Base-by-base conservation (phyloP, 2,113 vertebrate genomes). In the Barnardius zonarius region DNA sequence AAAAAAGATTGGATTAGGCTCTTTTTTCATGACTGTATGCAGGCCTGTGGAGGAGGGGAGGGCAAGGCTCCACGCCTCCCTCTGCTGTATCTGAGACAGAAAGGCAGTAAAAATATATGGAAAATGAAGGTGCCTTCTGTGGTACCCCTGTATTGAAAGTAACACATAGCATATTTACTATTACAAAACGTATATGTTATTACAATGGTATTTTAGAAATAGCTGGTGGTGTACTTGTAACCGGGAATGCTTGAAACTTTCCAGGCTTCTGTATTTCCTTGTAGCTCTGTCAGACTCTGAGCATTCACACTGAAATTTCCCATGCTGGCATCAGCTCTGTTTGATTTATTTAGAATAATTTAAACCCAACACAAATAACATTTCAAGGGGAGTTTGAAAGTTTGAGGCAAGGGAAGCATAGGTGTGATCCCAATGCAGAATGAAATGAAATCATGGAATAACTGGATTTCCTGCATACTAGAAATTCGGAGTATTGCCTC, bases 271-370 rank as follows among this genome's bases (percentile, higher is more conserved):
- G 74, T 82, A 59, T 74, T 93, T 75, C 61, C 83, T 75, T 84
- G 77, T 78, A 86, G 69, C 17, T 85, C 70, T 85, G 73, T 96
- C 77, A 69, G 57, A 62, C 46, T 73, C 44, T 35, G 54, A 94
- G 89, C 69, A 54, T 54, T 88, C 66, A 17, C 48, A 14, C 2
- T 76, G 83, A 90, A 85, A 89, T 91, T 90, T 91, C 66, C 78
- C 62, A 11, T 46, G 78, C 31, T 87, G 57, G 14, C 91, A 87
- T 79, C 81, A 52, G 27, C 67, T 83, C 70, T 82, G 39, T 13
- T 54, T 83, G 62, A 91, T 95, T 95, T 92, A 69, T 76, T 92
- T 91, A 90, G 28, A 87, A 73, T 37, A 63, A 31, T 69, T 76
- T 90, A 76, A 90, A 89, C 74, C n/a, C 33, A 82, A 69, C 51